Evolutionary conservation across 1,140 invertebrate species (phyloP).

Genomic region (Venustaconcha ellipsiformis): DNA sequence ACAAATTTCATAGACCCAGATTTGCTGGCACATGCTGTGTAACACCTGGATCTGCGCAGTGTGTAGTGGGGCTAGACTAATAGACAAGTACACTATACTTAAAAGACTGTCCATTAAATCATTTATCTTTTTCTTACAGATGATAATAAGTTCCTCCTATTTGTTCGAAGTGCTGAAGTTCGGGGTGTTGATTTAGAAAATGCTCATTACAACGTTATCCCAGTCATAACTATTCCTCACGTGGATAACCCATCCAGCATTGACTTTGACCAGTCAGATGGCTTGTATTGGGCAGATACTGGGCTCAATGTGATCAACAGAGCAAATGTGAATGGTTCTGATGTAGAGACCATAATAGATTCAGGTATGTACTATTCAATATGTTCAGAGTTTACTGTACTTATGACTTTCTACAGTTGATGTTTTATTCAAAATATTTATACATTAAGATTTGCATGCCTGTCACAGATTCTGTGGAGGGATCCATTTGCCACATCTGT

Average conservation of each 20-base stretch:
- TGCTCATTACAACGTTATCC: constrained; percentile 82
- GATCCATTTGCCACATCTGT: no score
- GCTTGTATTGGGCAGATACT: constrained; percentile 85
- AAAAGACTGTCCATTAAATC: no score
- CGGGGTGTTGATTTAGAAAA: constrained; percentile 83
- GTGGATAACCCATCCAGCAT: constrained; percentile 77
- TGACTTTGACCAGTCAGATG: constrained; percentile 75
- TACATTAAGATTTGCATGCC: no score
- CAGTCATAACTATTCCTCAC: constrained; percentile 77
- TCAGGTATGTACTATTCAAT: constrained; percentile 69
- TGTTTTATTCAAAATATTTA: no score
- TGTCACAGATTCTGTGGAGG: no score
- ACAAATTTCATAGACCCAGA: no score
- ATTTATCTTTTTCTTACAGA: constrained; percentile 68
- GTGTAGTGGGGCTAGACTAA: no score
- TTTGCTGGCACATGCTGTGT: no score
- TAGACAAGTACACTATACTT: no score
- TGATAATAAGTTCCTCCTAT: constrained; percentile 82
- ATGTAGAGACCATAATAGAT: constrained; percentile 80
- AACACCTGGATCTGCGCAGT: no score
- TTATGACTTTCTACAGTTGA: no score
- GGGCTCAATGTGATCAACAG: constrained; percentile 82
- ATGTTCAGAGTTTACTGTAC: no score
- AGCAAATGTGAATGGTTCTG: constrained; percentile 76
- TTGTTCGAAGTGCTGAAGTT: constrained; percentile 82